Conservation (phyloP, 2,797 vertebrate genomes). For the Lates japonicus region DNA sequence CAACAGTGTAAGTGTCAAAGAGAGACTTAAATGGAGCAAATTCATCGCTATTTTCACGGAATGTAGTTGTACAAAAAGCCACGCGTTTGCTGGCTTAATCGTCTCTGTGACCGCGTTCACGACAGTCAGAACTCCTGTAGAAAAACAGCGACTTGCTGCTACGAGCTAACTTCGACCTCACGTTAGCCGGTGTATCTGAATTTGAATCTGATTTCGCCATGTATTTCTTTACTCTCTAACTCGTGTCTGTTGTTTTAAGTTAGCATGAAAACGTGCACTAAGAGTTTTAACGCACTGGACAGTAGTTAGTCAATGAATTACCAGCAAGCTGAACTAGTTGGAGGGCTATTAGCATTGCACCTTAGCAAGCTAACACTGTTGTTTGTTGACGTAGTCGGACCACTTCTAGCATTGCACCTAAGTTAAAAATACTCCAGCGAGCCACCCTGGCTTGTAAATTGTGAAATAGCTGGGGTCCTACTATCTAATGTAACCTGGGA, state of each 20-base stretch:
- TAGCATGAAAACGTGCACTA: rapidly evolving
- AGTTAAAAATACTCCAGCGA: background rate
- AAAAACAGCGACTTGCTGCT: background rate
- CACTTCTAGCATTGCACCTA: background rate
- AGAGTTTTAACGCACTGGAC: background rate
- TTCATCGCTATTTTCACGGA: rapidly evolving
- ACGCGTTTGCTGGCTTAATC: background rate
- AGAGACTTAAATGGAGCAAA: background rate
- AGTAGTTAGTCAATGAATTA: background rate
- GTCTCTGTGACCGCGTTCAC: background rate
- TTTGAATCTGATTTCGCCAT: background rate
- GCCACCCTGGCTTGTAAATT: background rate
- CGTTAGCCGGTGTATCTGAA: constrained; percentile 5
- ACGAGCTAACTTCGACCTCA: constrained; percentile 22
- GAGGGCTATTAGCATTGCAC: background rate
- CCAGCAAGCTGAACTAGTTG: background rate
- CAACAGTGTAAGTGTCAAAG: constrained; percentile 52
- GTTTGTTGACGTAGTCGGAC: constrained; percentile 42
- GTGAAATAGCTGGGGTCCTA: background rate
- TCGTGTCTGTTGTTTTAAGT: too few relatives aligned
- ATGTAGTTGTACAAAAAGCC: rapidly evolving
- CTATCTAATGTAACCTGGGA: background rate
- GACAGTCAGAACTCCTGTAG: background rate
- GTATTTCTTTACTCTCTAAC: background rate
- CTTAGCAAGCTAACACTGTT: constrained; percentile 22